Evolutionary conservation across 2,888 invertebrate species (phyloP), one percentile per base, ranked within the genome.

Genomic region (Protonemura montana): DNA sequence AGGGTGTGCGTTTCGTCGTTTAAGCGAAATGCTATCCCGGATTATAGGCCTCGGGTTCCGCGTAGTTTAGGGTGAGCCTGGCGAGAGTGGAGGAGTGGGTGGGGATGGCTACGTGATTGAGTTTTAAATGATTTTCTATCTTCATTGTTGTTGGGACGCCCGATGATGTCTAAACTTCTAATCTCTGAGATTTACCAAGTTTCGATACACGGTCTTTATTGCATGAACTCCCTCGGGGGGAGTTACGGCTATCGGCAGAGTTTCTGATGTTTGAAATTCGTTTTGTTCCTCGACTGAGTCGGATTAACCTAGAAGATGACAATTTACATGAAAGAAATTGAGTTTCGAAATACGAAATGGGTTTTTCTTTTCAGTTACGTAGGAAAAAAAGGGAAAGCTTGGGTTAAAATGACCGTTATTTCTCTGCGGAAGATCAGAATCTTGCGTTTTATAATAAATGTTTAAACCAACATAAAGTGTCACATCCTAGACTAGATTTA

Each of bases 81-180:
- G 1, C 21, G 59, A 10, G 59, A 10, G 6, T 21, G 59, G 59
- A 35, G n/a, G n/a, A n/a, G n/a, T n/a, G n/a, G n/a, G n/a, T n/a
- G n/a, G n/a, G n/a, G n/a, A n/a, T n/a, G n/a, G n/a, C n/a, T 59
- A 59, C 59, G 59, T 59, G 59, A 59, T 59, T 59, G 59, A 10
- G 59, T 59, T 59, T 21, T 59, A 59, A 59, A 59, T 59, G 59
- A 59, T 59, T 59, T 59, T 59, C 59, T 59, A 59, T 59, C 59
- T 59, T 59, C 59, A 59, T 59, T 59, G 59, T 59, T 59, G 59
- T 59, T 6, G 59, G 59, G 59, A 16, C 6, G 3, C 59, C 13
- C 59, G 59, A 6, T 59, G 59, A 59, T 59, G 59, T 10, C 16
- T 59, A 59, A 59, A 59, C 59, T 59, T 59, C 21, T 59, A 59